These are phyloP conservation scores for Trachymyrmex septentrionalis DNA, from an alignment of 1,140 invertebrate species.

Conservation along the genomic window DNA sequence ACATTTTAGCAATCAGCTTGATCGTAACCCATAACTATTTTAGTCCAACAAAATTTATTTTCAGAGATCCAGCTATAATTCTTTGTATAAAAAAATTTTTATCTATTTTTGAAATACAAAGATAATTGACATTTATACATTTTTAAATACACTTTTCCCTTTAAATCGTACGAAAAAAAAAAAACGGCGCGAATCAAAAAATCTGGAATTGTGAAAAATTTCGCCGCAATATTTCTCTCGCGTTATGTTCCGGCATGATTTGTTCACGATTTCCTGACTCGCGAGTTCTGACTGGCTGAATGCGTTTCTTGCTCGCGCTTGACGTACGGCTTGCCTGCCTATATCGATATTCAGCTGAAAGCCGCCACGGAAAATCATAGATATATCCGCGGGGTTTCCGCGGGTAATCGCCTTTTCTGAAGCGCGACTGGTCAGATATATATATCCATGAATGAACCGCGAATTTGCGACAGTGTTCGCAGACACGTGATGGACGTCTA, in stretches of 20 bases:
- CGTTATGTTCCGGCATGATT: conserved; percentile 4
- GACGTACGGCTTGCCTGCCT: neutral
- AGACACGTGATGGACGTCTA: neutral
- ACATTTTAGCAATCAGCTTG: neutral
- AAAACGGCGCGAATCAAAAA: neutral
- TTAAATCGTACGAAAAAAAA: neutral
- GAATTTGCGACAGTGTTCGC: neutral
- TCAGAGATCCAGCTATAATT: too few relatives aligned
- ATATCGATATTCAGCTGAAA: neutral
- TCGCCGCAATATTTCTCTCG: neutral
- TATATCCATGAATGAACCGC: conserved; percentile 17
- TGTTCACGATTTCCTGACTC: neutral
- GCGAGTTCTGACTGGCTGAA: neutral
- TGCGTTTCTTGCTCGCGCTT: conserved; percentile 16
- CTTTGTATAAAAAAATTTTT: too few relatives aligned
- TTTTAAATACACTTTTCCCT: neutral
- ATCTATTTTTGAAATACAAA: neutral
- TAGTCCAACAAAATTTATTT: too few relatives aligned
- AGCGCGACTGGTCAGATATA: neutral
- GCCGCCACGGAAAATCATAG: neutral
- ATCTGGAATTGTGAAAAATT: conserved; percentile 6
- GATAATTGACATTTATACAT: neutral
- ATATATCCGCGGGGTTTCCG: neutral
- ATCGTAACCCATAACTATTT: neutral
- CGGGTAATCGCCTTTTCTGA: conserved; percentile 41